phyloP scores from a whole-genome alignment of 2,888 invertebrate species.

The Myopa tessellatipennis region DNA sequence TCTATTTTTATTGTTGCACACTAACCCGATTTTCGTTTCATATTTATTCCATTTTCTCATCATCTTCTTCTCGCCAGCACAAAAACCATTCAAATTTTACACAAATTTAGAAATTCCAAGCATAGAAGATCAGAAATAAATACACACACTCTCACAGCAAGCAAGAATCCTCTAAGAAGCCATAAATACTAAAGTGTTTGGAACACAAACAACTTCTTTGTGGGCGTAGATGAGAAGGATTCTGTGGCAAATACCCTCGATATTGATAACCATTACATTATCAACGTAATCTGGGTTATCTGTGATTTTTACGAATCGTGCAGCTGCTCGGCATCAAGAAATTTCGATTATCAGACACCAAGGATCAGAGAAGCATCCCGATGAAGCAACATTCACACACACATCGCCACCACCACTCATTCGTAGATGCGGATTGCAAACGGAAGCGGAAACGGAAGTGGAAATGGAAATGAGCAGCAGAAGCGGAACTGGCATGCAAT shows the following conservation, averaged over 20 bases:
- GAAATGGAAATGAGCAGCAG: conserved; percentile 28
- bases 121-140: too few species aligned
- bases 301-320: conserved; percentile 21
- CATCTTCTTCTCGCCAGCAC: background rate
- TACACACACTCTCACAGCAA: too few species aligned
- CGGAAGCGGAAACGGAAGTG: conserved; percentile 23
- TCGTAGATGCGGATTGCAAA: background rate
- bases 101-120: background rate
- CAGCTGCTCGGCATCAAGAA: conserved; percentile 22
- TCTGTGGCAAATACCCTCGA: background rate
- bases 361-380: background rate
- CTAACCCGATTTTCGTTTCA: background rate
- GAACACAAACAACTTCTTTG: background rate
- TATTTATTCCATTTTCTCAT: background rate
- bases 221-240: background rate
- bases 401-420: background rate
- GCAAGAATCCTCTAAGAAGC: background rate
- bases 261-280: conserved; percentile 2
- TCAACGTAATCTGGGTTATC: background rate
- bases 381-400: background rate
- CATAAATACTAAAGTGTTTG: background rate
- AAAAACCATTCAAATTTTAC: background rate
- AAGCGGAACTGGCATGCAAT: conserved; percentile 17
- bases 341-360: conserved; percentile 23
- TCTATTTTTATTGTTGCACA: background rate